Percentiles rank a stretch among this genome's conserved stretches.
Evolutionary conservation across 2,888 invertebrate genomes (phyloP).

Genomic region (Lithophane leautieri): DNA sequence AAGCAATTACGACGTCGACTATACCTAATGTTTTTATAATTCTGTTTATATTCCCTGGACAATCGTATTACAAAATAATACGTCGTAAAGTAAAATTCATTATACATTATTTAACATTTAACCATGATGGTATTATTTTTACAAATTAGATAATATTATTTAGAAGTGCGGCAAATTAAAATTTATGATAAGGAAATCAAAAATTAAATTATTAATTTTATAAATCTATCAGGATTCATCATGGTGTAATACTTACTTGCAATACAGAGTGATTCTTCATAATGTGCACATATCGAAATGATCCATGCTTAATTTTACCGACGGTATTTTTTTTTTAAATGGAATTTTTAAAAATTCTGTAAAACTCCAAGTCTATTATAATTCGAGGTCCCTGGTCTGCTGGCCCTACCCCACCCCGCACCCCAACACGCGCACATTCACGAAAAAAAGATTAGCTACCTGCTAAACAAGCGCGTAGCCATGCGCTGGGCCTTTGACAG

Average conservation of each 20-base stretch:
- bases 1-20: background rate
- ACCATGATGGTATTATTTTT: background rate
- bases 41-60: background rate
- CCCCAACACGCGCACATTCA: too few species aligned
- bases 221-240: background rate
- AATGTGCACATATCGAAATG: too few species aligned
- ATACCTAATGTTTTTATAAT: background rate
- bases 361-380: too few species aligned
- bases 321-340: too few species aligned
- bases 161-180: constrained; percentile 7
- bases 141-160: background rate
- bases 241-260: constrained; percentile 9
- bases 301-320: too few species aligned
- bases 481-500: too few species aligned
- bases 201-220: background rate
- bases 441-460: too few species aligned
- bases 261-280: too few species aligned
- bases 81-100: constrained; percentile 1
- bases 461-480: too few species aligned
- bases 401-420: too few species aligned
- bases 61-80: constrained; percentile 17
- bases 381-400: too few species aligned
- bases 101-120: background rate
- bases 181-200: constrained; percentile 1
- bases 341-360: too few species aligned